Percentiles rank a stretch among this genome's conserved stretches.
Evolutionary conservation across 2,888 invertebrate genomes (phyloP).

Genomic region (Polyploca ridens): DNA sequence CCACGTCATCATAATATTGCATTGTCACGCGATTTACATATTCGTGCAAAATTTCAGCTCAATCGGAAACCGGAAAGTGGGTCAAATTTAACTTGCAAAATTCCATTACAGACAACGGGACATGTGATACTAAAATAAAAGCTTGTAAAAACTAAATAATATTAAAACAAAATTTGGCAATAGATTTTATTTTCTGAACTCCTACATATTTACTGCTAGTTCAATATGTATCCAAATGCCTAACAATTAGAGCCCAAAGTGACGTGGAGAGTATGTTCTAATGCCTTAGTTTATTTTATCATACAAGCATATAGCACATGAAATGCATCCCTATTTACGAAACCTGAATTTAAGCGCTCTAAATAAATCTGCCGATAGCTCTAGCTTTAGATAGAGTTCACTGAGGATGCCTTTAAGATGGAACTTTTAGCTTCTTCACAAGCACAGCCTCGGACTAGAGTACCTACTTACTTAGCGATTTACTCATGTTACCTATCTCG

Average conservation of each 20-base stretch:
- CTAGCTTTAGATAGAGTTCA: conserved; percentile 17
- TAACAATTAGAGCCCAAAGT: background rate
- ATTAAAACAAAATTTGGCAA: too few relatives aligned
- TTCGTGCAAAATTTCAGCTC: too few relatives aligned
- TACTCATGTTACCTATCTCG: background rate
- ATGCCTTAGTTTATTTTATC: background rate
- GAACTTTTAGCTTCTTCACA: conserved; percentile 24
- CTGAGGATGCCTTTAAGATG: conserved; percentile 19
- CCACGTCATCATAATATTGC: too few relatives aligned
- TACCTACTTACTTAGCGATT: background rate
- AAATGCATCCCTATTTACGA: background rate
- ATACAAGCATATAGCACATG: background rate
- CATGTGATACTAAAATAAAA: too few relatives aligned
- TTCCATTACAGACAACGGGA: too few relatives aligned
- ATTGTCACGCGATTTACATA: too few relatives aligned
- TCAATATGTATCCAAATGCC: background rate
- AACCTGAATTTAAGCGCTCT: conserved; percentile 22
- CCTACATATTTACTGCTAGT: too few relatives aligned
- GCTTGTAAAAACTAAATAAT: too few relatives aligned
- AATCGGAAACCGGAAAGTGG: too few relatives aligned
- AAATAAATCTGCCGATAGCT: conserved; percentile 30
- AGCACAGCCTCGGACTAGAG: conserved; percentile 17
- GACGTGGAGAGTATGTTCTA: too few relatives aligned
- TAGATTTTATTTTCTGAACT: too few relatives aligned
- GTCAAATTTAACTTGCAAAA: too few relatives aligned